phyloP scores from a whole-genome alignment of 2,113 vertebrate species.

The Vombatus ursinus region DNA sequence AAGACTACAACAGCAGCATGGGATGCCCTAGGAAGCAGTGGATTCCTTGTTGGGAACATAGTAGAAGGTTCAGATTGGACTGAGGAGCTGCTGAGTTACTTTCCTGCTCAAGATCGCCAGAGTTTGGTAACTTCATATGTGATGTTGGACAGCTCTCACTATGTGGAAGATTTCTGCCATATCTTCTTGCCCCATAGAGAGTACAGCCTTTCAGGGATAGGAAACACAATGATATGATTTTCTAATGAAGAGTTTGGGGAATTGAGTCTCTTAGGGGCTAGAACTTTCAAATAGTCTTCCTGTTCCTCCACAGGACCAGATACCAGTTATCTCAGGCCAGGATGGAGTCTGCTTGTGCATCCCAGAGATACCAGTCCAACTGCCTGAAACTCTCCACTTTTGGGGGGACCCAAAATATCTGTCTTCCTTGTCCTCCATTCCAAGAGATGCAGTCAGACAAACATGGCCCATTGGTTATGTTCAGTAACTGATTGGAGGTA shows the following conservation, averaged over 20 bases:
- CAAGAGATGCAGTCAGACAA: neutral
- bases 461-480: neutral
- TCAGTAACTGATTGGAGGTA: neutral
- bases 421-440: neutral
- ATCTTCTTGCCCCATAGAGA: neutral
- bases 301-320: neutral
- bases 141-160: neutral
- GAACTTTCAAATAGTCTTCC: neutral
- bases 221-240: neutral
- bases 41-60: neutral
- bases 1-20: neutral
- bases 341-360: neutral
- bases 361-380: neutral
- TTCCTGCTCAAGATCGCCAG: neutral
- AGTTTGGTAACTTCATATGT: neutral
- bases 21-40: neutral
- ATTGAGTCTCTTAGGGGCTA: neutral
- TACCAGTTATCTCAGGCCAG: neutral
- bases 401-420: neutral
- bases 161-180: neutral
- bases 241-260: neutral
- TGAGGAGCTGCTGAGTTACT: neutral
- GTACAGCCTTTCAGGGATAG: neutral
- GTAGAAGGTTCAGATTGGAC: neutral
- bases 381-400: neutral